These are phyloP conservation scores for Caranx melampygus DNA, from an alignment of 2,113 vertebrate genomes.

Conservation along the genomic window DNA sequence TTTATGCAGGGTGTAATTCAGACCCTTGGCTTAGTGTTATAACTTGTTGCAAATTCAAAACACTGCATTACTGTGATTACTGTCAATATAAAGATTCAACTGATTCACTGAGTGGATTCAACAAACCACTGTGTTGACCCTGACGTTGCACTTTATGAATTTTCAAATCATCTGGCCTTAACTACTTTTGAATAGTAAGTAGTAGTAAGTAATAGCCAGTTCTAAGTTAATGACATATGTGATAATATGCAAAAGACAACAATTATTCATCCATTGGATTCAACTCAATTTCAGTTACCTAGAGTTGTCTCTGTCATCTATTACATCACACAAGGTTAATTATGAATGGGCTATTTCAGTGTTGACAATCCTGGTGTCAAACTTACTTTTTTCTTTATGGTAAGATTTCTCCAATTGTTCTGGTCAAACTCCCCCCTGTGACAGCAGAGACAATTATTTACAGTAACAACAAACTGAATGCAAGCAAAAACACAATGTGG, in stretches of 20 bases:
- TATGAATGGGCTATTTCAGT: not conserved
- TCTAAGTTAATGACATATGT: not conserved
- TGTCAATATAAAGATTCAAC: not conserved
- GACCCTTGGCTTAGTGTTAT: not conserved
- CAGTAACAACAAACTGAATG: slow-evolving; percentile 44
- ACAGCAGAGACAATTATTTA: slow-evolving; percentile 54
- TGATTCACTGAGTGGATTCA: not conserved
- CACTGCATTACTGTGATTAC: not conserved
- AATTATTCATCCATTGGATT: not conserved
- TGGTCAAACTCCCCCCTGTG: slow-evolving; percentile 27
- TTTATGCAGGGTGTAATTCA: not conserved
- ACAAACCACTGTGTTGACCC: not conserved
- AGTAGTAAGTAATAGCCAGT: not conserved
- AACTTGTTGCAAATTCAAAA: not conserved
- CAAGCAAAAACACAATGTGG: slow-evolving; percentile 56
- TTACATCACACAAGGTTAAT: not conserved
- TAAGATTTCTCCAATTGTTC: slow-evolving; percentile 27
- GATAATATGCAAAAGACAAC: not conserved
- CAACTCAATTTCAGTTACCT: not conserved
- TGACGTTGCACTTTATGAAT: not conserved
- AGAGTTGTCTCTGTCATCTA: not conserved
- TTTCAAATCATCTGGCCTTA: not conserved
- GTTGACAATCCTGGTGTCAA: not conserved
- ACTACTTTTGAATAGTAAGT: not conserved
- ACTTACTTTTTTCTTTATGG: not conserved